Evolutionary conservation across 64 coral and sea anemone genomes (phyloP).

Genomic region (Montipora foliosa): DNA sequence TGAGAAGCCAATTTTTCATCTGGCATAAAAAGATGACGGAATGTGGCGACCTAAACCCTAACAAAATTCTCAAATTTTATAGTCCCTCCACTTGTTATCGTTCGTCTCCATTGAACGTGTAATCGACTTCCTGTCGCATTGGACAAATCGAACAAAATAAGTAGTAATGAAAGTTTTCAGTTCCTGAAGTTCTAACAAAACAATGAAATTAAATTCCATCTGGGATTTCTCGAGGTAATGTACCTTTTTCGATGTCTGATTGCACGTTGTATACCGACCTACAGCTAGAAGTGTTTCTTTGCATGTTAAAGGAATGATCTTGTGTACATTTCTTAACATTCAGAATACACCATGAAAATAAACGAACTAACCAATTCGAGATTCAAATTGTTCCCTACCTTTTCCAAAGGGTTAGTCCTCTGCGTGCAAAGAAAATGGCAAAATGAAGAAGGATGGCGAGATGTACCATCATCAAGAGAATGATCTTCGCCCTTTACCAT

Average conservation of each 20-base stretch:
- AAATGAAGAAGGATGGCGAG: neutral
- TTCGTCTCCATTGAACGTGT: neutral
- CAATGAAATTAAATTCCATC: neutral
- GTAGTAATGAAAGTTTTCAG: neutral
- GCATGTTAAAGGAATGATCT: neutral
- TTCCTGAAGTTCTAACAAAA: neutral
- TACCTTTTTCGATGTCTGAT: neutral
- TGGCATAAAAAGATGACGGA: no score
- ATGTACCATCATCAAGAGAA: neutral
- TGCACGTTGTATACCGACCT: neutral
- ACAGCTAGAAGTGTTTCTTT: neutral
- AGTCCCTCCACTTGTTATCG: no score
- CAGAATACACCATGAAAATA: neutral
- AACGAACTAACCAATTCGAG: neutral
- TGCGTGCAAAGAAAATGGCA: neutral
- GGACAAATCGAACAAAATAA: neutral
- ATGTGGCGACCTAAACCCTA: no score
- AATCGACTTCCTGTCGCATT: neutral
- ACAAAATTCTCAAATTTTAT: no score
- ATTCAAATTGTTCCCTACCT: neutral
- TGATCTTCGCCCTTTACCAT: neutral
- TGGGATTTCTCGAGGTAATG: neutral
- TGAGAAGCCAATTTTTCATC: no score
- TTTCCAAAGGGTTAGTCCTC: neutral
- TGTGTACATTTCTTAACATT: neutral